These are phyloP conservation scores for Apamea sordens DNA, from an alignment of 2,888 invertebrate genomes.

Conservation along the genomic window DNA sequence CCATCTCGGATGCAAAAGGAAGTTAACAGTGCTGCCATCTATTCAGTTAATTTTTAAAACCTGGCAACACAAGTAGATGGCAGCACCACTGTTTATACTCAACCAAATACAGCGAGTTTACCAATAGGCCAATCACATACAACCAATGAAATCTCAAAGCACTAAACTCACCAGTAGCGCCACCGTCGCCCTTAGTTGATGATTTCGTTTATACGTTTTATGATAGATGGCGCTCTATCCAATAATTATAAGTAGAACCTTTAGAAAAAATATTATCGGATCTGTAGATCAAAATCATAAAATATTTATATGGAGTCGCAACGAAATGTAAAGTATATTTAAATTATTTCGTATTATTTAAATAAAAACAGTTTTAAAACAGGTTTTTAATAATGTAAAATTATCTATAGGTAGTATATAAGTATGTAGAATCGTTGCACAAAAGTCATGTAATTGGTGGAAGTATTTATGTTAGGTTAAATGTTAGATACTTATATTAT, in stretches of 20 bases:
- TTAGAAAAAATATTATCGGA: not conserved
- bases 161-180: slow-evolving; percentile 25
- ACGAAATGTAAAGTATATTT: not conserved
- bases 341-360: not conserved
- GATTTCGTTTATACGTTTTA: slow-evolving; percentile 24
- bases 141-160: slow-evolving; percentile 2
- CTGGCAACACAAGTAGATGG: slow-evolving; percentile 17
- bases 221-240: slow-evolving; percentile 57
- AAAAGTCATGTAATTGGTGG: not conserved
- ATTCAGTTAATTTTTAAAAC: not conserved
- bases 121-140: slow-evolving; percentile 1
- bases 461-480: not conserved
- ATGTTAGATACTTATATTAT: not conserved
- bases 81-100: slow-evolving; percentile 34
- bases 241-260: not conserved
- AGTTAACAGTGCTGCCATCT: slow-evolving; percentile 60
- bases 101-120: not conserved
- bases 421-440: not conserved
- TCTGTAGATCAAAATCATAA: not conserved
- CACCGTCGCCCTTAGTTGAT: not conserved
- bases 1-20: not conserved
- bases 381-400: too few relatives aligned
- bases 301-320: not conserved
- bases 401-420: too few relatives aligned
- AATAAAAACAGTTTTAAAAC: not conserved